Percentiles rank a stretch among this genome's conserved stretches.
phyloP scores from a whole-genome alignment of 2,113 vertebrate genomes.

The Ceyx melanurus region DNA sequence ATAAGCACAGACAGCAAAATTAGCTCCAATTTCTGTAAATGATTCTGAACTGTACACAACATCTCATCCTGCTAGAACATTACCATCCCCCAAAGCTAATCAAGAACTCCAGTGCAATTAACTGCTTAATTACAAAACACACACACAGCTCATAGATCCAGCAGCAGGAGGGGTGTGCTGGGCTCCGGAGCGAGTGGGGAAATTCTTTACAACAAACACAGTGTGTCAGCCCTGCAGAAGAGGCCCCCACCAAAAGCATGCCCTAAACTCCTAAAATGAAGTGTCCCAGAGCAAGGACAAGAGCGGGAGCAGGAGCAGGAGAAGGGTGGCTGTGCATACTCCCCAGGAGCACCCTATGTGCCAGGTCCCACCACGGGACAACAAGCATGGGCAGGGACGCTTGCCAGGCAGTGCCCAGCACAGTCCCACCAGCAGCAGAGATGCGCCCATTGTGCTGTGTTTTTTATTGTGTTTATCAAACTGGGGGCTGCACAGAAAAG shows the following conservation, averaged over 20 bases:
- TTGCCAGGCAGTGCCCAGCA: accelerated
- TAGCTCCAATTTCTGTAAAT: constrained; percentile 99
- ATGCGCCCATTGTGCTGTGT: background rate
- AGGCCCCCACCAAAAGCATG: background rate
- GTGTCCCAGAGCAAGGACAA: accelerated
- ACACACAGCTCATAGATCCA: constrained; percentile 68
- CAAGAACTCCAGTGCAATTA: constrained; percentile 99
- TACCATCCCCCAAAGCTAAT: constrained; percentile 99
- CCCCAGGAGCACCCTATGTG: accelerated
- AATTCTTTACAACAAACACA: background rate
- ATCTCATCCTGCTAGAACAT: constrained; percentile 95
- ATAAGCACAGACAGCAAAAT: constrained; percentile 99
- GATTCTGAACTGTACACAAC: constrained; percentile 99
- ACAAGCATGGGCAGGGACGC: background rate
- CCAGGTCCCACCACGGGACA: accelerated
- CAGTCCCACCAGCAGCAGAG: accelerated
- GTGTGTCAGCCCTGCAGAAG: accelerated
- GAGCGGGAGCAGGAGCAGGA: background rate
- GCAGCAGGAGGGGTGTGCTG: constrained; percentile 47
- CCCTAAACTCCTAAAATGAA: background rate
- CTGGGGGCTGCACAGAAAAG: constrained; percentile 57
- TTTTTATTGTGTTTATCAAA: constrained; percentile 67
- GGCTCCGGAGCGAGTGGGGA: background rate
- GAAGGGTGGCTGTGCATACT: background rate
- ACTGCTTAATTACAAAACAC: constrained; percentile 99